Conservation (phyloP, 2,113 vertebrate genomes). For the Oryzias javanicus region DNA sequence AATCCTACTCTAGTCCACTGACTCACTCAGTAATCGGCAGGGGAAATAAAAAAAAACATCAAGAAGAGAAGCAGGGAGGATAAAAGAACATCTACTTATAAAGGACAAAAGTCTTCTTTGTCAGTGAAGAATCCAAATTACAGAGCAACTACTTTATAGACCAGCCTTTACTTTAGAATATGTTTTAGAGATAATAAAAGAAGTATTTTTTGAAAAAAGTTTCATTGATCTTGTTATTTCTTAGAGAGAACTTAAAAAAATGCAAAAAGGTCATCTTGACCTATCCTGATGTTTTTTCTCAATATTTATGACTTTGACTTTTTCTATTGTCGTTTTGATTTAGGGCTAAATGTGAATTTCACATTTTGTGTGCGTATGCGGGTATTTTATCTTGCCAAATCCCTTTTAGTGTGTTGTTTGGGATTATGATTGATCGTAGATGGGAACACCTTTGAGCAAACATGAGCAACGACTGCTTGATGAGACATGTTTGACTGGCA, state of each 20-base stretch:
- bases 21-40: slow-evolving; percentile 39
- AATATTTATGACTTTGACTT: no score
- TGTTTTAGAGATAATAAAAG: no score
- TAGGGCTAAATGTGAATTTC: no score
- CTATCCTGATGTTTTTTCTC: no score
- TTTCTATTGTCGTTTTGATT: no score
- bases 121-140: slow-evolving; percentile 13
- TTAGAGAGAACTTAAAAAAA: no score
- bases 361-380: no score
- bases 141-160: slow-evolving; percentile 9
- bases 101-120: slow-evolving; percentile 27
- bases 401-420: not conserved
- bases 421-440: not conserved
- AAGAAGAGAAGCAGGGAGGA: slow-evolving; percentile 31
- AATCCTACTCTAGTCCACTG: slow-evolving; percentile 23
- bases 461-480: not conserved
- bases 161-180: not conserved
- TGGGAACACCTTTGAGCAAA: not conserved
- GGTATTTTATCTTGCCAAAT: not conserved
- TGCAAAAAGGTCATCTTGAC: no score
- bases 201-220: no score
- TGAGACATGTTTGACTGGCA: not conserved
- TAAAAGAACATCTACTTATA: slow-evolving; percentile 26
- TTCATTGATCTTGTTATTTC: no score
- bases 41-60: slow-evolving; percentile 36